Base-by-base conservation (phyloP, 2,888 invertebrate species). In the Pycnomerus fuliginosus region DNA sequence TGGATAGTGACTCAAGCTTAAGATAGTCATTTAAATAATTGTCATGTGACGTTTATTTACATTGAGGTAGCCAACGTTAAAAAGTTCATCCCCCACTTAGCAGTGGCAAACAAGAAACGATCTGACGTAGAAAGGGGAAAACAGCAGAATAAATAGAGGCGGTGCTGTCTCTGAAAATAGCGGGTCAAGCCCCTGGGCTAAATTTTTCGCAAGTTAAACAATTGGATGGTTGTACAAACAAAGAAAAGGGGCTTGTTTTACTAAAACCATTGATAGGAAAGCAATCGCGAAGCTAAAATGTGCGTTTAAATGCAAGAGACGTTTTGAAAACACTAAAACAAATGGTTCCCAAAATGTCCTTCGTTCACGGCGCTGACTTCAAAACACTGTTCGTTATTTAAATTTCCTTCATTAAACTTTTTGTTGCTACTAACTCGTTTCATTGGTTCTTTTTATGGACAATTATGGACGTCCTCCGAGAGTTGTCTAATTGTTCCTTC, bases 241-340 rank as follows among this genome's bases (percentile, higher is more conserved):
- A 20, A 31, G 16, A 28, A 35, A 34, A 39, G 28, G 36, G 39
- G 36, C 37, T 40, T 46, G 46, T 46, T 24, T 33, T 32, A 46
- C 46, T 46, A 46, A 41, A 46, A 37, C 47, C 42, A 38, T 47
- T 42, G 47, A 47, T 47, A 37, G 42, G 38, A 47, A 39, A 48
- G 43, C 33, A 48, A 48, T 48, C 47, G 43, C 30, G 16, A 27
- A 47, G 42, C 38, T 42, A 48, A 48, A 48, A 38, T 37, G 38
- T 38, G 33, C 47, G 47, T 52, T 52, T 52, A 52, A 52, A 52
- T 52, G 49, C 47, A 52, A 50, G 44, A 43, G 44, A 38, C 41
- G 47, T 43, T 49, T 47, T 42, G 32, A 39, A 49, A 44, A 44
- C 52, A 38, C 44, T 49, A 44, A 49, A 49, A 24, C 17, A 38